These are phyloP conservation scores for Atethmia centrago DNA, from an alignment of 2,888 invertebrate species.

Conservation along the genomic window DNA sequence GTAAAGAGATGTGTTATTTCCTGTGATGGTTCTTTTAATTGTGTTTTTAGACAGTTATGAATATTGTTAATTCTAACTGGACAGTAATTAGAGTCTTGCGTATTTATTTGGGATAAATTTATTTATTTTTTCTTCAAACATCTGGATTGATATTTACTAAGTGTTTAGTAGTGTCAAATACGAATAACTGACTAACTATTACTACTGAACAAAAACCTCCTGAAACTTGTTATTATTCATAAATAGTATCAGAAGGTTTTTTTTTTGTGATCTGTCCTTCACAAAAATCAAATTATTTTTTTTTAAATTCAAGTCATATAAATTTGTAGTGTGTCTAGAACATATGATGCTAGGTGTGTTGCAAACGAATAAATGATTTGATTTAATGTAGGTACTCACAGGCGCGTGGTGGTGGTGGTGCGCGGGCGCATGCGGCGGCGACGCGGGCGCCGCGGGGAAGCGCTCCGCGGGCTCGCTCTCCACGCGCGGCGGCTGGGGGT, in stretches of 20 bases:
- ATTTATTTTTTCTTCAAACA: background rate
- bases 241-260: too few relatives aligned
- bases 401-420: constrained; percentile 25
- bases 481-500: constrained; percentile 50
- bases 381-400: background rate
- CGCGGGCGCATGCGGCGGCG: constrained; percentile 66
- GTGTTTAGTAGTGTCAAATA: too few relatives aligned
- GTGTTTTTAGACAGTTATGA: too few relatives aligned
- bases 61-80: background rate
- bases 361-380: too few relatives aligned
- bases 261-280: too few relatives aligned
- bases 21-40: background rate
- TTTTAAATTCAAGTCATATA: too few relatives aligned
- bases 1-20: background rate
- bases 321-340: background rate
- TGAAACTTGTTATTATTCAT: too few relatives aligned
- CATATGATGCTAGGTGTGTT: too few relatives aligned
- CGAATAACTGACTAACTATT: too few relatives aligned
- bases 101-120: background rate
- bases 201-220: too few relatives aligned
- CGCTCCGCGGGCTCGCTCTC: constrained; percentile 63
- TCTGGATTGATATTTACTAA: background rate
- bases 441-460: constrained; percentile 46
- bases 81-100: background rate
- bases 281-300: too few relatives aligned